Evolutionary conservation across 1,140 invertebrate species (phyloP).

Genomic region (Sminthurides bifidus): DNA sequence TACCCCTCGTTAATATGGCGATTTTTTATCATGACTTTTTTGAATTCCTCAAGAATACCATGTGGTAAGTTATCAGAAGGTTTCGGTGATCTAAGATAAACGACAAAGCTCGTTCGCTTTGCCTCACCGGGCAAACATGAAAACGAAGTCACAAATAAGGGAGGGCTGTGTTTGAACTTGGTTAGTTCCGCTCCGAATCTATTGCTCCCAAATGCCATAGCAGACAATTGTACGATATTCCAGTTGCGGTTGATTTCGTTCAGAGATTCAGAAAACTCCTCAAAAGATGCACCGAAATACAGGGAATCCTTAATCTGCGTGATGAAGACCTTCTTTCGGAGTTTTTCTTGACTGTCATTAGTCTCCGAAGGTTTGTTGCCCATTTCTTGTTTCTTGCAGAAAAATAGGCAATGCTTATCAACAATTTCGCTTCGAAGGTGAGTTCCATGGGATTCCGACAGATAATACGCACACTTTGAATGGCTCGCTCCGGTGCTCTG

Average conservation of each 20-base stretch:
- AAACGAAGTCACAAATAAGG: constrained; percentile 8
- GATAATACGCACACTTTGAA: constrained; percentile 9
- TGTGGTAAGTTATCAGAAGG: not conserved
- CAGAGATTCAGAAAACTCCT: not conserved
- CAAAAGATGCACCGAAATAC: constrained; percentile 4
- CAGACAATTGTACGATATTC: constrained; percentile 13
- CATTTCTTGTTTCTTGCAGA: constrained; percentile 1
- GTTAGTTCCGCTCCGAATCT: constrained; percentile 3
- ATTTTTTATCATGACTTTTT: constrained; percentile 16
- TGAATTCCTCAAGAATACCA: constrained; percentile 10
- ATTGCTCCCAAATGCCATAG: not conserved
- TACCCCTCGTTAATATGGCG: constrained; percentile 6
- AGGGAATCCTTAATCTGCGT: not conserved
- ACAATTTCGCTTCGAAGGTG: not conserved
- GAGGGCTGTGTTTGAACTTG: not conserved
- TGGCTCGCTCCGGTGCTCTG: not conserved
- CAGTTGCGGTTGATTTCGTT: not conserved
- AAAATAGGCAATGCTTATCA: constrained; percentile 9
- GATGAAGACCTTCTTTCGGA: not conserved
- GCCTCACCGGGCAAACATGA: not conserved
- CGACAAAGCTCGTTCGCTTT: not conserved
- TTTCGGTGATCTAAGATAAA: not conserved
- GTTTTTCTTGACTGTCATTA: not conserved
- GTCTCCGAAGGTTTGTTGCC: not conserved
- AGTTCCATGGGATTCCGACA: constrained; percentile 9